Conservation (phyloP, 2,113 vertebrate genomes). For the Puffinus mauretanicus region DNA sequence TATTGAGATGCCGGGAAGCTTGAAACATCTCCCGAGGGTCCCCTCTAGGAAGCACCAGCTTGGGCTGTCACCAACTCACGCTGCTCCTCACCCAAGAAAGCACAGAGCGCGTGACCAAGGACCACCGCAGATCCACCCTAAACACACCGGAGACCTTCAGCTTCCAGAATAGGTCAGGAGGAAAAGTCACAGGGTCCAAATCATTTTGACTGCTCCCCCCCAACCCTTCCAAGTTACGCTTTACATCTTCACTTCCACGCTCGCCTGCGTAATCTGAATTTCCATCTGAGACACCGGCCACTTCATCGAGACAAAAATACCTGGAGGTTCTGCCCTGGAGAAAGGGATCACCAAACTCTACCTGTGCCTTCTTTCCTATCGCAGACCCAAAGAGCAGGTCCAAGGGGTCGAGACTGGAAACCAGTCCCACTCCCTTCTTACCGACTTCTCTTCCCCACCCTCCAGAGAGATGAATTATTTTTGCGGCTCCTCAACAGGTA, state of each 20-base stretch:
- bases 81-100: background rate
- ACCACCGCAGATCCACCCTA: background rate
- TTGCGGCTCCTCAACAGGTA: background rate
- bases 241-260: background rate
- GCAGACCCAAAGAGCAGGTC: background rate
- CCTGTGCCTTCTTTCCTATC: background rate
- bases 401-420: background rate
- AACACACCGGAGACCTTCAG: background rate
- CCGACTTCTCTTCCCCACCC: background rate
- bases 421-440: background rate
- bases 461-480: background rate
- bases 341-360: background rate
- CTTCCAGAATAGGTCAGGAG: background rate
- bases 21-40: background rate
- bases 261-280: background rate
- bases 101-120: background rate
- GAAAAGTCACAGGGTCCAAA: background rate
- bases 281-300: background rate
- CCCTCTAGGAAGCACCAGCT: background rate
- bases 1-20: background rate
- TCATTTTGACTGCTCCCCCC: background rate
- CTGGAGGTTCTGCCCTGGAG: background rate
- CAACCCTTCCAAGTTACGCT: background rate
- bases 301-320: background rate
- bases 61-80: background rate